Base-by-base conservation (phyloP, 2,113 vertebrate species). In the Phrynosoma blainvillii region DNA sequence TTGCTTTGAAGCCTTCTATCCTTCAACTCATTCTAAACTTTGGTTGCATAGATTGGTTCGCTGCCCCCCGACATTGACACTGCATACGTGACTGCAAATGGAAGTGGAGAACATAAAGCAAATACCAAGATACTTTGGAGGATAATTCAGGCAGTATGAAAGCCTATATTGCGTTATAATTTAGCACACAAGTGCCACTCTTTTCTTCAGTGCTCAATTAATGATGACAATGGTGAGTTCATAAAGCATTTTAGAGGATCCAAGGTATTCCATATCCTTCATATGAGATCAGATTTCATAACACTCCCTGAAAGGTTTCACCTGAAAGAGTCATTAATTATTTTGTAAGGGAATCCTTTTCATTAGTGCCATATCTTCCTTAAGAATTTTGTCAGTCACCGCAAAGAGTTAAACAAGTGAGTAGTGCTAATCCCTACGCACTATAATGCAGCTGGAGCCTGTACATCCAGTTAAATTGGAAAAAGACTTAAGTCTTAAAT, bases 401-500 rank as follows among this genome's bases (percentile, higher is more conserved):
- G 84, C 76, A 93, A 95, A 95, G 56, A 56, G 91, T 95, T 95
- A 93, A 95, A 90, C 89, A 92, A 76, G n/a, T 79, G 73, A 70
- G 91, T 79, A 94, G 84, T 40, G 71, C 25, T 94, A 94, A 94
- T 94, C 94, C 92, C 82, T n/a, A 32, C 30, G 3, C 40, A n/a
- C 92, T 90, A 87, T 94, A 94, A 94, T 93, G 84, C n/a, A 0
- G 47, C 0, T 0, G 82, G 93, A 90, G 87, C 89, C 93, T 91
- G 91, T 91, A 90, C 89, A 89, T 0, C 89, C 89, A 93, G 89
- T 88, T 94, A 95, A 93, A 95, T 93, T 95, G 92, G 92, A 94
- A 89, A 54, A 82, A 92, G 94, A 92, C 90, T 95, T 96, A 95
- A 96, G 91, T 88, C 88, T 95, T 95, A 95, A 95, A 70, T 95